Conservation (phyloP, 2,113 vertebrate genomes). For the Salvator merianae region DNA sequence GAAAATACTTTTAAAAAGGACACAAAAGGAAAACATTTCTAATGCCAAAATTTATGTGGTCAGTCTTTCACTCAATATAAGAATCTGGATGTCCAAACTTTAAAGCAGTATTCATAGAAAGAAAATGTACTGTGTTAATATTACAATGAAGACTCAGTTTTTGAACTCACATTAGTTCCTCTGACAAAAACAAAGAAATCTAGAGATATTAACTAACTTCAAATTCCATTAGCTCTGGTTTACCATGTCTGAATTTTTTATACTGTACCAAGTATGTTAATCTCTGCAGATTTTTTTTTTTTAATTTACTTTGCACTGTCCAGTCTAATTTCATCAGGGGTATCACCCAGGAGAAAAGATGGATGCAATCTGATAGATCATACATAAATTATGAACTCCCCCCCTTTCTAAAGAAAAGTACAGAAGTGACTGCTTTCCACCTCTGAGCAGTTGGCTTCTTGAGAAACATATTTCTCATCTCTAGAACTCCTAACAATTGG, state of each 20-base stretch:
- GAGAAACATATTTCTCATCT: conserved; percentile 54
- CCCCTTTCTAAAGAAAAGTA: conserved; percentile 30
- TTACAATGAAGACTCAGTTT: neutral
- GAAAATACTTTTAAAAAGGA: neutral
- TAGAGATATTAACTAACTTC: neutral
- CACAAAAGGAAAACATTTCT: neutral
- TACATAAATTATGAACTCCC: conserved; percentile 29
- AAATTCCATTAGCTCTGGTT: neutral
- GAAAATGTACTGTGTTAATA: neutral
- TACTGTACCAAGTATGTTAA: neutral
- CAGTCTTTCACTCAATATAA: neutral
- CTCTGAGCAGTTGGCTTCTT: conserved; percentile 50
- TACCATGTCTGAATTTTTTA: conserved; percentile 6
- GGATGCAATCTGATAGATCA: neutral
- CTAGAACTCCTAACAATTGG: conserved; percentile 52
- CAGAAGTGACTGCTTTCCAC: conserved; percentile 46
- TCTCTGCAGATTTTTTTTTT: conserved; percentile 9
- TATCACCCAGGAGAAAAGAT: conserved; percentile 44
- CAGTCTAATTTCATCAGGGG: conserved; percentile 36
- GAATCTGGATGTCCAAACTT: neutral
- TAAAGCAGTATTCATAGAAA: neutral
- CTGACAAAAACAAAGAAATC: neutral
- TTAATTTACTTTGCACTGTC: neutral
- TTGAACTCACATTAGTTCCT: neutral
- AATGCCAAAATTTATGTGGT: conserved; percentile 4